phyloP scores from a whole-genome alignment of 1,140 invertebrate genomes.

The Calephelis virginiensis region DNA sequence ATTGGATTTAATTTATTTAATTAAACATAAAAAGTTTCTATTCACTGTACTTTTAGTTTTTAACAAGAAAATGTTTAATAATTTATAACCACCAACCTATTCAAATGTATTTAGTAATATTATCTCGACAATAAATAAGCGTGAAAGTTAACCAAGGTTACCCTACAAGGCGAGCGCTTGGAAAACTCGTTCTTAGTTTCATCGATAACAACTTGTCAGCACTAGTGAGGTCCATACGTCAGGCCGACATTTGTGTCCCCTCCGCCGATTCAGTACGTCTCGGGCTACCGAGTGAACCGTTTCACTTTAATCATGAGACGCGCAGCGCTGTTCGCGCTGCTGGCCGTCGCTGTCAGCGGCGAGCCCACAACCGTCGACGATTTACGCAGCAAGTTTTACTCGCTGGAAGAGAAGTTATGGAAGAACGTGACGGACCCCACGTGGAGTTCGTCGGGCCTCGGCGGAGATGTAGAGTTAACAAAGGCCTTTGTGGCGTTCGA shows the following conservation, averaged over 20 bases:
- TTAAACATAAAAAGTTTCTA: no score
- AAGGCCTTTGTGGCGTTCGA: slow-evolving; percentile 79
- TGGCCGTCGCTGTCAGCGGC: slow-evolving; percentile 41
- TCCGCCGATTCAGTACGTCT: slow-evolving; percentile 49
- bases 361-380: slow-evolving; percentile 73
- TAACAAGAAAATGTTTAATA: background rate
- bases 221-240: slow-evolving; percentile 46
- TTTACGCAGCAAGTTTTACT: slow-evolving; percentile 78
- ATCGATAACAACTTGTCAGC: slow-evolving; percentile 31
- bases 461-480: slow-evolving; percentile 78
- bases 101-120: background rate
- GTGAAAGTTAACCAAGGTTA: slow-evolving; percentile 14
- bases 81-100: background rate
- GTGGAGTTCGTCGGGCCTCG: slow-evolving; percentile 64
- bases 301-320: slow-evolving; percentile 45
- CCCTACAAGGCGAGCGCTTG: slow-evolving; percentile 1
- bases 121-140: slow-evolving; percentile 1
- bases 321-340: slow-evolving; percentile 58
- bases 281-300: slow-evolving; percentile 43
- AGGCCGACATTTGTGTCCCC: slow-evolving; percentile 37
- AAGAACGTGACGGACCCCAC: slow-evolving; percentile 62
- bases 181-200: slow-evolving; percentile 5
- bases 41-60: background rate
- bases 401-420: slow-evolving; percentile 75
- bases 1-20: no score